Percentiles rank a stretch among this genome's conserved stretches.
These are phyloP conservation scores for Donacobius atricapilla DNA, from an alignment of 2,113 vertebrate genomes.

Conservation along the genomic window DNA sequence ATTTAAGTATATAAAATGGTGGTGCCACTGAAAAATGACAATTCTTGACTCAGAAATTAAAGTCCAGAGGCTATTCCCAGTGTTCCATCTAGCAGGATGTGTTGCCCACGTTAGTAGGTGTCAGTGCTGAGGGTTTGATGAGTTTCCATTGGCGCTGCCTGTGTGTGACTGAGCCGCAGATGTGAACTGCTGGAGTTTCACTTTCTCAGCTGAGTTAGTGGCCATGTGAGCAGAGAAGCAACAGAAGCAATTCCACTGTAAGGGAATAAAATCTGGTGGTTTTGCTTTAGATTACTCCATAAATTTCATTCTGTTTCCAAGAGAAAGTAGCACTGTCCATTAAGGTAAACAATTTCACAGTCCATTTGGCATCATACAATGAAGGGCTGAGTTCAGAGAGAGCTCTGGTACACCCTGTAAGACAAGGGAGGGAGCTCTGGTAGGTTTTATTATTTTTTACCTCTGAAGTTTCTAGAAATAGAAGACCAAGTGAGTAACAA, in stretches of 20 bases:
- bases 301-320: conserved; percentile 6
- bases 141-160: fast-evolving
- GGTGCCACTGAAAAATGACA: background rate
- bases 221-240: background rate
- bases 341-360: conserved; percentile 60
- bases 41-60: background rate
- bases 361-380: background rate
- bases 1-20: background rate
- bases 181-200: background rate
- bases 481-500: background rate
- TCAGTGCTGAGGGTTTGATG: background rate
- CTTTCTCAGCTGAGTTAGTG: background rate
- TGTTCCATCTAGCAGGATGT: background rate
- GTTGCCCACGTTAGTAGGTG: fast-evolving
- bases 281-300: conserved; percentile 4
- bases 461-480: background rate
- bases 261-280: background rate
- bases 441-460: background rate
- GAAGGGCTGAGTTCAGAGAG: conserved; percentile 12
- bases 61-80: background rate
- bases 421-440: background rate
- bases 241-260: background rate
- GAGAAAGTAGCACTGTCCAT: background rate
- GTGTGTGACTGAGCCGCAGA: fast-evolving
- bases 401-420: background rate